phyloP scores from a whole-genome alignment of 2,888 invertebrate species.

The Callyntrura guangdongensis region DNA sequence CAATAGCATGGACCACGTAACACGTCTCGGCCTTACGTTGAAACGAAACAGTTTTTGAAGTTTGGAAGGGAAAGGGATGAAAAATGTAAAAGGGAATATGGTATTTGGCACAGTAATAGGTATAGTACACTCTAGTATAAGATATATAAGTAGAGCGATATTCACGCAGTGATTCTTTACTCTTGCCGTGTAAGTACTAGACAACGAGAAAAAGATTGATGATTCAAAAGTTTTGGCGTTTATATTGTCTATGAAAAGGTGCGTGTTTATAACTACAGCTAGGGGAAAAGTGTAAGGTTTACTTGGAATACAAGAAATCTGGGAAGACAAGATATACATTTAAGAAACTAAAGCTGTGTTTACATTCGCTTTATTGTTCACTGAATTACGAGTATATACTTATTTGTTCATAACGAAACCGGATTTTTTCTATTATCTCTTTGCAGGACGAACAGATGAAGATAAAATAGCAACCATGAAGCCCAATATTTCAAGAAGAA shows the following conservation, averaged over 20 bases:
- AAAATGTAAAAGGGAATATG: conserved; percentile 62
- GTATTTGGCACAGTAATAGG: no score
- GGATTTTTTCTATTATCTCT: conserved; percentile 28
- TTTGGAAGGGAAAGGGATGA: conserved; percentile 40
- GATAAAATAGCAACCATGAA: conserved; percentile 71
- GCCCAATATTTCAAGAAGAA: conserved; percentile 56
- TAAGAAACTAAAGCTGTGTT: neutral
- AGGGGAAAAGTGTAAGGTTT: no score
- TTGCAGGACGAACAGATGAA: conserved; percentile 67
- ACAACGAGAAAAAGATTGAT: conserved; percentile 71
- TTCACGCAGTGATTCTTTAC: no score
- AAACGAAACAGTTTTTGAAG: neutral
- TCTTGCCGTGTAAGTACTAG: no score
- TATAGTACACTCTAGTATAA: no score
- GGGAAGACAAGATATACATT: no score
- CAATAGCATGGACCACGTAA: neutral
- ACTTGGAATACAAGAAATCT: no score
- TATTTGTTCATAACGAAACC: neutral
- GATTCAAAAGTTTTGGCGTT: conserved; percentile 41
- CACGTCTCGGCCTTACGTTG: no score
- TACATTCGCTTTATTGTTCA: no score
- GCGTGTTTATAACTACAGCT: neutral
- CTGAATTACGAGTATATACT: neutral
- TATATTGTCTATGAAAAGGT: neutral
- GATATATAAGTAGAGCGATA: no score